Percentiles rank a stretch among this genome's conserved stretches.
phyloP scores from a whole-genome alignment of 2,888 invertebrate species.

The Nomada hirtipes region DNA sequence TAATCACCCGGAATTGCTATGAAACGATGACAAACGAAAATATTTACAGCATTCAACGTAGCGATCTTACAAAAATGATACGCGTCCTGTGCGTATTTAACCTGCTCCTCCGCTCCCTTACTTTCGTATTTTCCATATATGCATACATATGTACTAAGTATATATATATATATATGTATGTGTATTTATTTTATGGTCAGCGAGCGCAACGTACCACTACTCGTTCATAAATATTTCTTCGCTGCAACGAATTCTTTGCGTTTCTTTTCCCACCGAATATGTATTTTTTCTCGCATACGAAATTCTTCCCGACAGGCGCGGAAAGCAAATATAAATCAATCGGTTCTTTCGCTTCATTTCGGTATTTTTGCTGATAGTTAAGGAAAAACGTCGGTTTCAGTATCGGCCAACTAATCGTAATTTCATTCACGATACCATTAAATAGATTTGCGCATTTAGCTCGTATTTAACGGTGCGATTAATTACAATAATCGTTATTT shows the following conservation, averaged over 20 bases:
- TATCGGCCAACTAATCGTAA: too few relatives aligned
- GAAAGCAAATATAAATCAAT: not conserved
- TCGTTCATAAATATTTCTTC: too few relatives aligned
- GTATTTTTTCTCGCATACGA: not conserved
- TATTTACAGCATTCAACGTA: not conserved
- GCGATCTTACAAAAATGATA: not conserved
- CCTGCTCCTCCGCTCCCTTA: not conserved
- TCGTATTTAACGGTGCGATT: not conserved
- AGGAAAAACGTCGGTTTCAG: too few relatives aligned
- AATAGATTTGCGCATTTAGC: not conserved
- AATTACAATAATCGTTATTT: not conserved
- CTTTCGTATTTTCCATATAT: not conserved
- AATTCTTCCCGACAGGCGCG: not conserved
- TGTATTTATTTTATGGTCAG: too few relatives aligned
- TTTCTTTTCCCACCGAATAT: not conserved
- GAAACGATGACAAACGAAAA: not conserved
- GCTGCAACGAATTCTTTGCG: not conserved
- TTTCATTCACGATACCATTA: not conserved
- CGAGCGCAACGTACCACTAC: too few relatives aligned
- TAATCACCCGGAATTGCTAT: not conserved
- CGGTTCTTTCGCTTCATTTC: not conserved
- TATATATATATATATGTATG: too few relatives aligned
- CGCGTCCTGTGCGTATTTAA: conserved; percentile 13
- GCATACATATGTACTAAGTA: too few relatives aligned
- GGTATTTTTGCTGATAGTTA: not conserved